Conservation (phyloP, 2,797 vertebrate genomes). For the Anableps anableps region DNA sequence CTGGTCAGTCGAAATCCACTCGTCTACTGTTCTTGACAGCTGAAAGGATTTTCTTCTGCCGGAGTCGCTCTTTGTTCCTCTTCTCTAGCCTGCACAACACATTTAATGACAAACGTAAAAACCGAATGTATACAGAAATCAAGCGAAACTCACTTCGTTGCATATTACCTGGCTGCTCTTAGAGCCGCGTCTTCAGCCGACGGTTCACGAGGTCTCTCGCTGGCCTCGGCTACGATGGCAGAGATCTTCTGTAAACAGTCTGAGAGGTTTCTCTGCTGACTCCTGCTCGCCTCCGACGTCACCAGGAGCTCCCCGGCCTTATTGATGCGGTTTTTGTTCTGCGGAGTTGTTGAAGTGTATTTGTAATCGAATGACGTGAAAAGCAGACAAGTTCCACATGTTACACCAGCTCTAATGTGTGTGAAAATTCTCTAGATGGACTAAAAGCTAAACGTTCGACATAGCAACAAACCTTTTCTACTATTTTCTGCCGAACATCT, state of each 20-base stretch:
- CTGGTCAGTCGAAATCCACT: conserved; percentile 79
- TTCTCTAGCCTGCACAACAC: conserved; percentile 85
- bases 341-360: background rate
- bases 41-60: conserved; percentile 87
- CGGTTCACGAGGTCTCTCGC: conserved; percentile 75
- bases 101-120: conserved; percentile 2
- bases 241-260: conserved; percentile 91
- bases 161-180: conserved; percentile 81
- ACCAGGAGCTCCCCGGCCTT: conserved; percentile 90
- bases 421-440: background rate
- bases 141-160: background rate
- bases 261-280: conserved; percentile 89
- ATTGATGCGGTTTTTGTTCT: conserved; percentile 91
- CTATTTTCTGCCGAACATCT: conserved; percentile 83
- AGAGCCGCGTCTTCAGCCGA: conserved; percentile 80
- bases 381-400: background rate
- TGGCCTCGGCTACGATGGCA: conserved; percentile 85
- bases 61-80: conserved; percentile 87
- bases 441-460: background rate
- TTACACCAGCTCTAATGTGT: too few species aligned
- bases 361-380: background rate
- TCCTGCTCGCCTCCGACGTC: conserved; percentile 89
- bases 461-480: conserved; percentile 77
- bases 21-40: conserved; percentile 83
- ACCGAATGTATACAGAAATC: background rate